phyloP scores from a whole-genome alignment of 2,888 invertebrate genomes.

The Caenorhabditis wallacei region DNA sequence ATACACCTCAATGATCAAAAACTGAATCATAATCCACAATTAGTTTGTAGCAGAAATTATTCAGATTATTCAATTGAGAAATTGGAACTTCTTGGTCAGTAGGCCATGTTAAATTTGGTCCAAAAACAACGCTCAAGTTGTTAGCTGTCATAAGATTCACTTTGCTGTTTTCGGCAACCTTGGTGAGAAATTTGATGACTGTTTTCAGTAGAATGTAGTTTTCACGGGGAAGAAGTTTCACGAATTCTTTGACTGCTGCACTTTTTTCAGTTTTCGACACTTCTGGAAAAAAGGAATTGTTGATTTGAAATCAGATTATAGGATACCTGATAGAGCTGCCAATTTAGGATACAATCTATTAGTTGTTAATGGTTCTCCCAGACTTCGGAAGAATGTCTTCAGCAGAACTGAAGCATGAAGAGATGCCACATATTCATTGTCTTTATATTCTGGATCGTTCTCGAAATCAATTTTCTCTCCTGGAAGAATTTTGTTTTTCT shows the following conservation, averaged over 20 bases:
- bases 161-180: conserved; percentile 87
- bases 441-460: conserved; percentile 78
- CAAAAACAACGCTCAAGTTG: conserved; percentile 95
- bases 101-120: conserved; percentile 93
- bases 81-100: conserved; percentile 84
- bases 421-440: conserved; percentile 90
- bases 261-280: conserved; percentile 76
- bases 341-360: conserved; percentile 79
- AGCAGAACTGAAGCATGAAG: conserved; percentile 89
- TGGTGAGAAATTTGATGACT: conserved; percentile 79
- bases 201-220: conserved; percentile 80
- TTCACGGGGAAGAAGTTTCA: conserved; percentile 76
- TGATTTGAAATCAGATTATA: not conserved
- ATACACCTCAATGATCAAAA: conserved; percentile 66
- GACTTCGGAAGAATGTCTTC: conserved; percentile 86
- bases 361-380: conserved; percentile 83
- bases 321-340: conserved; percentile 71
- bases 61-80: conserved; percentile 81
- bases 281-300: conserved; percentile 64
- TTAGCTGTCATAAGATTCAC: conserved; percentile 93
- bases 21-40: conserved; percentile 80
- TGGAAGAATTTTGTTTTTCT: conserved; percentile 46
- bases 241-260: conserved; percentile 75
- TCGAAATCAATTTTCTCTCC: conserved; percentile 88
- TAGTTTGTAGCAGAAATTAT: conserved; percentile 82